Evolutionary conservation across 2,797 vertebrate genomes (phyloP).

Genomic region (Setipinna tenuifilis): DNA sequence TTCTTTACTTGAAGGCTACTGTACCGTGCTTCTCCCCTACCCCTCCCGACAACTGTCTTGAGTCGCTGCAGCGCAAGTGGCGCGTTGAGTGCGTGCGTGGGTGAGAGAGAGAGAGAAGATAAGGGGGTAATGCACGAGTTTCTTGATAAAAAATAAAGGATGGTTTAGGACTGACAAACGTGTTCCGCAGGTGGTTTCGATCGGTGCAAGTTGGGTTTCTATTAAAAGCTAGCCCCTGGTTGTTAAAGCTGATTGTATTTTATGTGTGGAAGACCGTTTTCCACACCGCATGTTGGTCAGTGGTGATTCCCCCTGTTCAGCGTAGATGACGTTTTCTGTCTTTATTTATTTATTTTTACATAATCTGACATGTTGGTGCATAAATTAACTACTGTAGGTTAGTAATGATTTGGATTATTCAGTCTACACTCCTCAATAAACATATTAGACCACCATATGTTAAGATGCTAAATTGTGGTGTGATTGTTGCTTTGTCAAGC

Average conservation of each 20-base stretch:
- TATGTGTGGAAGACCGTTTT: neutral
- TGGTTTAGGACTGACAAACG: neutral
- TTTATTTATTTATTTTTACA: conserved; percentile 13
- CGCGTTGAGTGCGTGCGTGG: conserved; percentile 63
- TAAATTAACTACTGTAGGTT: neutral
- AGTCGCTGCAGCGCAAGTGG: conserved; percentile 38
- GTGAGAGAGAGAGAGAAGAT: conserved; percentile 59
- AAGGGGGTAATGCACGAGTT: conserved; percentile 31
- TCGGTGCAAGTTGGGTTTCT: neutral
- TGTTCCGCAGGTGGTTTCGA: neutral
- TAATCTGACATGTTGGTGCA: neutral
- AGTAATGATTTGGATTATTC: neutral
- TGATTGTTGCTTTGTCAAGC: neutral
- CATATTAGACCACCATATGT: neutral
- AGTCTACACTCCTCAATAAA: neutral
- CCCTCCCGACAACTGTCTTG: conserved; percentile 39
- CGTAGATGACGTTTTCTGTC: conserved; percentile 1
- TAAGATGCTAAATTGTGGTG: neutral
- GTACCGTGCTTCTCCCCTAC: conserved; percentile 22
- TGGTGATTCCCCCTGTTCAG: conserved; percentile 15
- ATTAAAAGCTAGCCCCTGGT: neutral
- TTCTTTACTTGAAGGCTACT: conserved; percentile 40
- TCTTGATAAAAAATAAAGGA: neutral
- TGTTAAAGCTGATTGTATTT: neutral
- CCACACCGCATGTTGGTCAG: neutral